A percentile compares a stretch with the other conserved stretches of the same genome.
Conservation (phyloP, 2,888 invertebrate species). For the Oxycera nigricornis region DNA sequence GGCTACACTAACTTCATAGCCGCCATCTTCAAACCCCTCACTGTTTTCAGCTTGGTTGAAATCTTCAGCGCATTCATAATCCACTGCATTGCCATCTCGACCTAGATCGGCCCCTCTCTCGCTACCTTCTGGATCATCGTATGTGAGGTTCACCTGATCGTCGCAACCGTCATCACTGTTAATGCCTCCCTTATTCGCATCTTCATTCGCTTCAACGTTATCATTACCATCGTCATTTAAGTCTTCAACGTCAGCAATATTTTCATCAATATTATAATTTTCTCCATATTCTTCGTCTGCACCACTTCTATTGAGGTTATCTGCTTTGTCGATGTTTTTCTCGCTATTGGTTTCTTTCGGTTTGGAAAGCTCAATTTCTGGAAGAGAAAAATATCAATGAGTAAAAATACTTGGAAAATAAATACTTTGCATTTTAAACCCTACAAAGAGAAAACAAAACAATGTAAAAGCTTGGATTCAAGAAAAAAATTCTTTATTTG, state of each 20-base stretch:
- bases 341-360: neutral
- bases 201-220: neutral
- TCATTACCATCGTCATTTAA: neutral
- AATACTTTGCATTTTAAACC: too few species aligned
- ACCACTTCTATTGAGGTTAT: neutral
- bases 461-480: too few species aligned
- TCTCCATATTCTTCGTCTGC: neutral
- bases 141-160: neutral
- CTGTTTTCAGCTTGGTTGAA: neutral
- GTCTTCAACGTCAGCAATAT: neutral
- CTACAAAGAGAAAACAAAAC: too few species aligned
- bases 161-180: neutral
- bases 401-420: neutral
- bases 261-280: neutral
- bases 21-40: neutral
- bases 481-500: too few species aligned
- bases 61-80: neutral
- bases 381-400: neutral
- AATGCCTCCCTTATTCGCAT: neutral
- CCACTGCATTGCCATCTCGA: neutral
- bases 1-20: neutral
- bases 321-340: neutral
- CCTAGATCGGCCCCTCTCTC: too few species aligned
- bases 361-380: neutral
- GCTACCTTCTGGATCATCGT: neutral